Base-by-base conservation (phyloP, 2,888 invertebrate genomes). In the Drosophila incognita region DNA sequence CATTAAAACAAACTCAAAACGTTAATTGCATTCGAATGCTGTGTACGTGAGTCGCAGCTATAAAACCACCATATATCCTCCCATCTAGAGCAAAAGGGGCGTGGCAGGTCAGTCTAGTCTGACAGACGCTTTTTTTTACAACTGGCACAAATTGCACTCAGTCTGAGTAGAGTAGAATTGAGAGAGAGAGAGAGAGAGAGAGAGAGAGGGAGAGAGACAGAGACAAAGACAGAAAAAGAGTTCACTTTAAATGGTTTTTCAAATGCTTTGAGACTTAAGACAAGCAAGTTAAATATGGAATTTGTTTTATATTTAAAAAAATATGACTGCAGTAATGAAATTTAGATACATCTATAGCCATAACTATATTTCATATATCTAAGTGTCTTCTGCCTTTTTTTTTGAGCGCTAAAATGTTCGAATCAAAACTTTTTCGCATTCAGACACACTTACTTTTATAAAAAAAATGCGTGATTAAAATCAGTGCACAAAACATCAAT, bases 1-100 rank as follows among this genome's bases (percentile, higher is more conserved):
- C 82, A 80, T 79, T 82, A 82, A 82, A 80, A 79, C 75, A 71
- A 82, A 80, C 82, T 79, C 69, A 80, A 80, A 79, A 82, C 79
- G 79, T 80, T 80, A 80, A 80, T 80, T 80, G 80, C 82, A 82
- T 80, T 80, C 75, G 82, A 75, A 79, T 69, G 75, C 59, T 69
- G 69, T 29, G 66, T 79, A 79, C 80, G 82, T 80, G 82, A 61
- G 75, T 74, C 67, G 81, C 69, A 53, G 66, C 35, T 69, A 36
- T 68, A 79, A 81, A 57, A 60, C 63, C 21, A 57, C 49, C 38
- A 24, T 59, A 42, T 42, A 42, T 21, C 21, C 40, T 36, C 42
- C 38, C 56, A 72, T 51, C 61, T 38, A 24, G 38, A 31, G 31
- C 40, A 60, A 4, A 38, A n/a, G 46, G 71, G 77, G 77, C 77